These are phyloP conservation scores for Pyrocephalus nanus DNA, from an alignment of 2,797 vertebrate genomes.

Conservation along the genomic window DNA sequence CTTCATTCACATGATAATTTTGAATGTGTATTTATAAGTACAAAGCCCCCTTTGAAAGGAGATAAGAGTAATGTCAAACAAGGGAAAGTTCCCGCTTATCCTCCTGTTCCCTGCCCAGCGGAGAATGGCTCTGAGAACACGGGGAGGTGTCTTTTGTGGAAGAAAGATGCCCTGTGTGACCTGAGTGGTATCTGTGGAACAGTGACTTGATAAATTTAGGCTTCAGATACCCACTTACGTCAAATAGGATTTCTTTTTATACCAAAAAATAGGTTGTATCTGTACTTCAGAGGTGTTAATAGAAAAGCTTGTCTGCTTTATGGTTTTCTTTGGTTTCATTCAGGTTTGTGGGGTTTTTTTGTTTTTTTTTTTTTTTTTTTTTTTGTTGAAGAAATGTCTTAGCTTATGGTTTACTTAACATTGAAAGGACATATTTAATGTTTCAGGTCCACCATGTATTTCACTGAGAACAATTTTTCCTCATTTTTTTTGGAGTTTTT, in stretches of 20 bases:
- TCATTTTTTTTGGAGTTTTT: neutral
- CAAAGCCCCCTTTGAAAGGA: constrained; percentile 7
- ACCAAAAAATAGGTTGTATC: neutral
- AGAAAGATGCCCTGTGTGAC: constrained; percentile 12
- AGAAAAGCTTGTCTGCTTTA: neutral
- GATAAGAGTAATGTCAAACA: constrained; percentile 2
- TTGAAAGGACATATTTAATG: neutral
- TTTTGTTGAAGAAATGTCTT: neutral
- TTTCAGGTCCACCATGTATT: neutral
- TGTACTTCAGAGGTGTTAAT: neutral
- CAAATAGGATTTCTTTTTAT: neutral
- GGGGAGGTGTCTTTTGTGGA: neutral
- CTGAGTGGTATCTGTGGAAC: neutral
- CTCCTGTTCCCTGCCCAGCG: neutral
- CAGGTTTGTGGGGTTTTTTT: too few relatives aligned
- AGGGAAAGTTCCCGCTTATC: neutral
- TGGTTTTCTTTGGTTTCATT: neutral
- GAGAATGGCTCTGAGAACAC: constrained; percentile 5
- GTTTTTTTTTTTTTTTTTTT: neutral
- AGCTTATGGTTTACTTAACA: neutral
- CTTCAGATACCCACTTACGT: neutral
- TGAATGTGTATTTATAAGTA: constrained; percentile 34
- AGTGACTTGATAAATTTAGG: neutral
- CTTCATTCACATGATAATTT: constrained; percentile 24
- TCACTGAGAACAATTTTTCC: neutral